phyloP scores from a whole-genome alignment of 2,797 vertebrate species.

The Scomberomorus guttatus region DNA sequence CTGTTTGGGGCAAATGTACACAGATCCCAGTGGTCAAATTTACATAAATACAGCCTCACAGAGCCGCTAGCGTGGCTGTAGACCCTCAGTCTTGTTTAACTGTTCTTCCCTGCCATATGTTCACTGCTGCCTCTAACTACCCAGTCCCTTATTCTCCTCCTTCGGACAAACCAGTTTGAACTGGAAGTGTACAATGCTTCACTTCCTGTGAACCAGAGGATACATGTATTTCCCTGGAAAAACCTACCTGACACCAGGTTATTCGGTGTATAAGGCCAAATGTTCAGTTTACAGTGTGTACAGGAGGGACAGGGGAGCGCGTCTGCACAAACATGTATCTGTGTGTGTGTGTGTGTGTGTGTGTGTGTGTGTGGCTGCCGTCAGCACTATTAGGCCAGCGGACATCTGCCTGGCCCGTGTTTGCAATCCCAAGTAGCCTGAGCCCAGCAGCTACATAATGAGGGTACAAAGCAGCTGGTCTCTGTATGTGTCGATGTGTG shows the following conservation, averaged over 20 bases:
- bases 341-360: conserved; percentile 11
- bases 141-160: not conserved
- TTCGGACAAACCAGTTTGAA: conserved; percentile 5
- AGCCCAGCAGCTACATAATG: conserved; percentile 76
- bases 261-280: not conserved
- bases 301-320: not conserved
- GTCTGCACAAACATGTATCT: conserved; percentile 15
- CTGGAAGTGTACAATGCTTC: not conserved
- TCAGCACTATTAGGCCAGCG: conserved; percentile 67
- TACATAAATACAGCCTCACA: not conserved
- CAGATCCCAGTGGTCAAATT: no score
- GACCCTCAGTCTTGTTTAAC: no score
- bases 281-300: conserved; percentile 20
- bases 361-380: conserved; percentile 34
- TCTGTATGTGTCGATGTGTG: conserved; percentile 54
- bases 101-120: not conserved
- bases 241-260: conserved; percentile 15
- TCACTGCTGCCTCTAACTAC: not conserved
- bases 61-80: not conserved
- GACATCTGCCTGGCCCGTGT: conserved; percentile 82
- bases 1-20: no score
- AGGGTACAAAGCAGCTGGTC: conserved; percentile 80
- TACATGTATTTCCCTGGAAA: not conserved
- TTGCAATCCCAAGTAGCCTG: conserved; percentile 81
- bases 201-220: not conserved